phyloP scores from a whole-genome alignment of 92 coral and sea anemone genomes.

The Porites evermanni region DNA sequence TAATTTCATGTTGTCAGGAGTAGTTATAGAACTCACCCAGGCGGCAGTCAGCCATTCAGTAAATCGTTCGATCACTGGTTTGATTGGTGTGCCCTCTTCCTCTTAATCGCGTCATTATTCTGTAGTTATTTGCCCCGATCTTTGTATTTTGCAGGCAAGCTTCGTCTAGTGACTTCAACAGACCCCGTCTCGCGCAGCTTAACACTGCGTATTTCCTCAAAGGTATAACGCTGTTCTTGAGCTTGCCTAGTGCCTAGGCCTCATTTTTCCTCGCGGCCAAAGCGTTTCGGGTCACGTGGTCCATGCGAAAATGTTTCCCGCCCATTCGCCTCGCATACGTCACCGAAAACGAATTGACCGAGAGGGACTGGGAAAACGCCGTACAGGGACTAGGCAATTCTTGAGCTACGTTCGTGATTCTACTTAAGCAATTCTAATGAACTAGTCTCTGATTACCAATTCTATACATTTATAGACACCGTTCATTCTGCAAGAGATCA shows the following conservation, averaged over 20 bases:
- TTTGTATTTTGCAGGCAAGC: conserved; percentile 51
- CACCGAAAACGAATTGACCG: too few relatives aligned
- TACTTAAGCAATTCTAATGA: not conserved
- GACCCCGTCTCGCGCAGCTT: conserved; percentile 42
- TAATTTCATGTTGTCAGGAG: too few relatives aligned
- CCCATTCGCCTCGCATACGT: too few relatives aligned
- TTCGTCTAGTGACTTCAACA: conserved; percentile 45
- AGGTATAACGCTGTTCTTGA: conserved; percentile 4
- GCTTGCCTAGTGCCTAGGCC: too few relatives aligned
- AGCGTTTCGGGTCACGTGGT: too few relatives aligned
- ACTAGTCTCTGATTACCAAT: not conserved
- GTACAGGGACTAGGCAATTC: too few relatives aligned
- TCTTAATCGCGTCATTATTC: not conserved
- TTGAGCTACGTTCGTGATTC: not conserved
- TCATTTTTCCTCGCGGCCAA: too few relatives aligned
- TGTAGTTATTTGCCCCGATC: not conserved
- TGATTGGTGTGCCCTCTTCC: not conserved
- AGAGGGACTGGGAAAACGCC: too few relatives aligned
- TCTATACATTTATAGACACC: conserved; percentile 62
- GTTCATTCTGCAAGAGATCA: conserved; percentile 71
- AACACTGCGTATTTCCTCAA: conserved; percentile 32
- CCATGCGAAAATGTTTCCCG: too few relatives aligned
- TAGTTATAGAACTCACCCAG: not conserved
- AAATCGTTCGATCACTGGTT: not conserved
- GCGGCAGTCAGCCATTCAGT: not conserved